Percentiles rank a stretch among this genome's conserved stretches.
Conservation (phyloP, 1,140 invertebrate genomes). For the Formica selysi region DNA sequence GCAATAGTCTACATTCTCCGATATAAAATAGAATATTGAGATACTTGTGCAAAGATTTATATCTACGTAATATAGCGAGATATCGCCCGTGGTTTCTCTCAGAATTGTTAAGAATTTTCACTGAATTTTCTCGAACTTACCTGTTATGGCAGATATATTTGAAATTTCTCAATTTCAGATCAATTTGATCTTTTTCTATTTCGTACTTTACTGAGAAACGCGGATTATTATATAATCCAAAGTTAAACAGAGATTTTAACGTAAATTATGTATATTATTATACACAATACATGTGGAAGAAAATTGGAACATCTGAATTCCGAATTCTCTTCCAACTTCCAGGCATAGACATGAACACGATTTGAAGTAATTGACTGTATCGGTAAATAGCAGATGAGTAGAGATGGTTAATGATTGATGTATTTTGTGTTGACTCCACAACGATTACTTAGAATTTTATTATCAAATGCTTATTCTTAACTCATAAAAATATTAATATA, state of each 20-base stretch:
- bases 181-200: no score
- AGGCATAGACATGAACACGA: neutral
- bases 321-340: slow-evolving; percentile 36
- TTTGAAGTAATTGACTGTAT: neutral
- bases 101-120: slow-evolving; percentile 19
- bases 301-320: slow-evolving; percentile 68
- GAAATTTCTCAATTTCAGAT: neutral
- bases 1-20: slow-evolving; percentile 38
- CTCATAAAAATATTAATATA: no score
- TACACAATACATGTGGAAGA: neutral
- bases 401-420: no score
- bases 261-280: neutral
- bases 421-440: no score
- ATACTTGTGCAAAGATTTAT: neutral
- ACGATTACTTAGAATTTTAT: no score
- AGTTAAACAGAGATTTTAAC: neutral
- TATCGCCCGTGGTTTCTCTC: neutral
- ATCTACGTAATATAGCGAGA: neutral
- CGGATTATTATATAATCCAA: neutral
- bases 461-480: no score
- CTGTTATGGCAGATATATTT: neutral
- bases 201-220: no score
- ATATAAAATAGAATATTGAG: neutral
- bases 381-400: neutral
- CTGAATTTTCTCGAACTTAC: slow-evolving; percentile 25